Base-by-base conservation (phyloP, 2,888 invertebrate species). In the Ischnura elegans region DNA sequence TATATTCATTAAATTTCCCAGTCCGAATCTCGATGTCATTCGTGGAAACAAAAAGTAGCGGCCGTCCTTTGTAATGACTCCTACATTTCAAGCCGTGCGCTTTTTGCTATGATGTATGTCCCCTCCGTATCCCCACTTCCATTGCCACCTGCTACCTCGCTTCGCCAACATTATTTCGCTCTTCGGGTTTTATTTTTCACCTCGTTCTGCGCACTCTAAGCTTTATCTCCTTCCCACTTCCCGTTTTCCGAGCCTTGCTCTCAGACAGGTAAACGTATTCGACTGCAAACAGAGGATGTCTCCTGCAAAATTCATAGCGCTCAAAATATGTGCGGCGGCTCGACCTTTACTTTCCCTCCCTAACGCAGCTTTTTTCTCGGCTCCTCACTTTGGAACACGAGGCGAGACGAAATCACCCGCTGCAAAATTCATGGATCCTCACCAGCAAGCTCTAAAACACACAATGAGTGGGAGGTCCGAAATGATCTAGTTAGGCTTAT, bases 231-330 rank as follows among this genome's bases (percentile, higher is more conserved):
- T 76, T 76, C 76, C 25, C 76, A n/a, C n/a, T n/a, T n/a, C n/a
- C n/a, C 51, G 4, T 51, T 13, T 19, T 51, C 51, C 76, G 13
- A 76, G 36, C 76, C 76, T 76, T 36, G 29, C 76, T 16, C 36
- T 36, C 36, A 36, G 76, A 36, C 29, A 76, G 76, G 36, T 76
- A 76, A 36, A 76, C 29, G 25, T 29, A 76, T 76, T 76, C 76
- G 76, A 76, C 76, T 76, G 76, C 76, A 76, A 76, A 76, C 76
- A 76, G 76, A 76, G 76, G 76, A 36, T 76, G 76, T 2, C 76
- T 76, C 76, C 10, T 76, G 76, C 76, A 76, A 76, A 76, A 76
- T 76, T 76, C 76, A 76, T 76, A 76, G 25, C 76, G 3, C 76
- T 76, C 76, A 76, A 76, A 29, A 76, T 76, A 76, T 76, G 76